A percentile compares a stretch with the other conserved stretches of the same genome.
phyloP scores from a whole-genome alignment of 2,888 invertebrate genomes.

The Pogonocherus hispidulus region DNA sequence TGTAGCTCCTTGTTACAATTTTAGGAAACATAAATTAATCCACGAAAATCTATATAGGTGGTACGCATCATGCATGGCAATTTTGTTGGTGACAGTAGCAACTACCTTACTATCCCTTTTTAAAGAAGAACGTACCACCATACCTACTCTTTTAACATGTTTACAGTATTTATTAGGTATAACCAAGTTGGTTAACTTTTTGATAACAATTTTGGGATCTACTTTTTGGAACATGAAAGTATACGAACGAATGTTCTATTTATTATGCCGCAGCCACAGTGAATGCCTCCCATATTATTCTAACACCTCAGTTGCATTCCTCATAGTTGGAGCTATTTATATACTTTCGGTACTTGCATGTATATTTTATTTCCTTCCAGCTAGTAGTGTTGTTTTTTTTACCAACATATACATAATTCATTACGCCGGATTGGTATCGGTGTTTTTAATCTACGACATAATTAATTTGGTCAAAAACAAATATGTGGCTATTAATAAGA shows the following conservation, averaged over 20 bases:
- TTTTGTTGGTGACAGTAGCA: not conserved
- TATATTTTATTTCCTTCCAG: not conserved
- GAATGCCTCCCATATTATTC: not conserved
- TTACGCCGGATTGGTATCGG: not conserved
- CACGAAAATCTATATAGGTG: not conserved
- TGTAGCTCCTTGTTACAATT: not conserved
- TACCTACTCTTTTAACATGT: not conserved
- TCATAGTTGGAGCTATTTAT: not conserved
- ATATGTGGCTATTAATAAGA: not conserved
- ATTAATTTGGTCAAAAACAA: not conserved
- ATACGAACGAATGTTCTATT: not conserved
- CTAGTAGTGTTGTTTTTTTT: not conserved
- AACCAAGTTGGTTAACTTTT: not conserved
- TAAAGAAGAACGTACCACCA: not conserved
- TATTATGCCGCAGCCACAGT: too few species aligned
- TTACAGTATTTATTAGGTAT: not conserved
- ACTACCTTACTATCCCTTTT: not conserved
- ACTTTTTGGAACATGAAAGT: not conserved
- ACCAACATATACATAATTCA: not conserved
- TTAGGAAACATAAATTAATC: not conserved
- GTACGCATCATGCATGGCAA: not conserved
- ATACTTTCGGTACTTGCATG: not conserved
- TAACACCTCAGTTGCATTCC: not conserved
- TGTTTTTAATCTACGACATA: not conserved
- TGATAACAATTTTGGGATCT: not conserved